Evolutionary conservation across 2,888 invertebrate species (phyloP), one percentile per base, ranked within the genome.

Genomic region (Macaria notata): DNA sequence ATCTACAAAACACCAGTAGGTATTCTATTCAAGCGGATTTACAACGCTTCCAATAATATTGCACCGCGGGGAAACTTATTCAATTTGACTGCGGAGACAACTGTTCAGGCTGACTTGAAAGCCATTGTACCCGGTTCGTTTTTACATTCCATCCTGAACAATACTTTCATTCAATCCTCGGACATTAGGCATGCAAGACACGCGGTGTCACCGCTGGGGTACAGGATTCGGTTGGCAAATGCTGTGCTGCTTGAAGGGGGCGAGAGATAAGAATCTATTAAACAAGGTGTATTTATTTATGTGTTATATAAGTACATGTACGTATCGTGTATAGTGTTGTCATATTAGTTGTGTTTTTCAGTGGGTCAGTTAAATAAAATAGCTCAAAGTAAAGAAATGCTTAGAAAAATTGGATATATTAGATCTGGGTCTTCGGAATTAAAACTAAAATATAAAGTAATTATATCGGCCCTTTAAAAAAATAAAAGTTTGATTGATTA

Each of bases 51-150:
- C 65, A 66, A 69, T 69, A 84, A 84, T 83, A 85, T 82, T 79
- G 84, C 81, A 74, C 78, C 76, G 77, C 73, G 70, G 79, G 78
- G 75, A 82, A 84, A 85, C 84, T 89, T 88, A 89, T 88, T 88
- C 86, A 86, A 89, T 88, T 86, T 88, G 79, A 79, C 82, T 79
- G 79, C 76, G 72, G 77, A 86, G 45, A 88, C 86, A 84, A 86
- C 84, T 84, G 84, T 83, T 86, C 82, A 29, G 43, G 9, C 9
- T 71, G 75, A 71, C 83, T 81, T 84, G 81, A 81, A 83, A 84
- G 75, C 78, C 83, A 81, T 82, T 84, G 83, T 86, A 77, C 67
- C 75, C 79, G 79, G 73, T 78, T 79, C 69, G 72, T 78, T 78
- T 83, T 81, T 78, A 79, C 76, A 78, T 82, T 81, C 81, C 81